Evolutionary conservation across 2,113 vertebrate species (phyloP), one percentile per base, ranked within the genome.

Genomic region (Pristiophorus japonicus): DNA sequence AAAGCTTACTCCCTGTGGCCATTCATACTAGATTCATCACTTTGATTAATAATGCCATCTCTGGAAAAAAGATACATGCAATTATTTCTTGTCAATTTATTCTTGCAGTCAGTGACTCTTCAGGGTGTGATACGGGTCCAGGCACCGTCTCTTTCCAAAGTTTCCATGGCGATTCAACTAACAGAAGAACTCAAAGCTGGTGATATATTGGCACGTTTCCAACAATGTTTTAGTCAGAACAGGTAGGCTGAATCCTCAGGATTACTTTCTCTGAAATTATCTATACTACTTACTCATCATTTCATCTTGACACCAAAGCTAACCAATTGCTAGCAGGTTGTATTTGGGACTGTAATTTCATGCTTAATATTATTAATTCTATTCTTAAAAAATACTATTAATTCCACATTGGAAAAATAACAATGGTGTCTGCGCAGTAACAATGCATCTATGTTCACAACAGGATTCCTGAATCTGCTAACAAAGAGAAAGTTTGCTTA

Each of bases 161-260:
- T 99, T 96, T 99, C 99, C 96, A 99, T 99, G 99, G 98, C 98
- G 38, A 97, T 99, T 96, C 98, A 99, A 97, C 98, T 99, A 95
- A 99, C 99, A 0, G 98, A 98, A 96, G 98, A 99, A 62, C 96
- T 99, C 95, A 98, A 98, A 97, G 99, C 99, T 0, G 96, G 98
- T 66, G 98, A 99, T 96, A 97, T 99, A 24, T 97, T 99, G 92
- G 97, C 98, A 96, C 98, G 99, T 95, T 99, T 99, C 96, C 93
- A 73, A 30, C 93, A 94, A 51, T 70, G 45, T 34, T 98, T 99
- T 97, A 99, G 97, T 97, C 98, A 99, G 97, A 98, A 98, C 97
- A 98, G 98, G 99, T 99, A 97, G 88, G 95, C 34, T 20, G 12
- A 90, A 91, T n/a, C 66, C n/a, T 51, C 51, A 88, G 38, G n/a